Evolutionary conservation across 2,797 vertebrate genomes (phyloP).

Genomic region (Taeniopygia guttata): DNA sequence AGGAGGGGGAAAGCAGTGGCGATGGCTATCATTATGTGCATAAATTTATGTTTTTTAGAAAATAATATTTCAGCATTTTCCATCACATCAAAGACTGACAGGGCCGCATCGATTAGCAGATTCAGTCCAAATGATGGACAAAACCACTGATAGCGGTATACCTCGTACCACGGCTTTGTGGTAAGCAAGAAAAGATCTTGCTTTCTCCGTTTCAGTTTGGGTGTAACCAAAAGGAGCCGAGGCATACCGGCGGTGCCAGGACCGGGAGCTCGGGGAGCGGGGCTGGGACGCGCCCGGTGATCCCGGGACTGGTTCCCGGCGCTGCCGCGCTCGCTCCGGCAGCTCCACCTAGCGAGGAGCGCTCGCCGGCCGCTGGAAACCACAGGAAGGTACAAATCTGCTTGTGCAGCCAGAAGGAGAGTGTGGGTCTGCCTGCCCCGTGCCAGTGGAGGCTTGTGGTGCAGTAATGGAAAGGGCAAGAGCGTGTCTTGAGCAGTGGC

Average conservation of each 20-base stretch:
- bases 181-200: not conserved
- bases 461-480: not conserved
- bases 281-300: not conserved
- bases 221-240: not conserved
- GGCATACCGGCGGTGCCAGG: not conserved
- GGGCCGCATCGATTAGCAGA: constrained; percentile 44
- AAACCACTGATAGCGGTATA: not conserved
- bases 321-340: not conserved
- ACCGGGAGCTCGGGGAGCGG: not conserved
- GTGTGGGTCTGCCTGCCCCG: accelerated
- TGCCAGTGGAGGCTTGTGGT: not conserved
- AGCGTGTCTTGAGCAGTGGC: too few relatives aligned
- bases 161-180: not conserved
- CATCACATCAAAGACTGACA: constrained; percentile 17
- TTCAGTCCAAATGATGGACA: constrained; percentile 15
- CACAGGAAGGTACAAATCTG: accelerated
- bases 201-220: not conserved
- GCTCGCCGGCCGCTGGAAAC: not conserved
- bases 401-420: accelerated
- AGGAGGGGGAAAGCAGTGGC: not conserved
- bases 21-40: constrained; percentile 50
- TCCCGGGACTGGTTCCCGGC: accelerated
- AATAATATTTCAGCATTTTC: constrained; percentile 69
- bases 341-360: constrained; percentile 52
- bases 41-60: constrained; percentile 71